phyloP scores from a whole-genome alignment of 2,888 invertebrate genomes.

The Melanotus villosus region DNA sequence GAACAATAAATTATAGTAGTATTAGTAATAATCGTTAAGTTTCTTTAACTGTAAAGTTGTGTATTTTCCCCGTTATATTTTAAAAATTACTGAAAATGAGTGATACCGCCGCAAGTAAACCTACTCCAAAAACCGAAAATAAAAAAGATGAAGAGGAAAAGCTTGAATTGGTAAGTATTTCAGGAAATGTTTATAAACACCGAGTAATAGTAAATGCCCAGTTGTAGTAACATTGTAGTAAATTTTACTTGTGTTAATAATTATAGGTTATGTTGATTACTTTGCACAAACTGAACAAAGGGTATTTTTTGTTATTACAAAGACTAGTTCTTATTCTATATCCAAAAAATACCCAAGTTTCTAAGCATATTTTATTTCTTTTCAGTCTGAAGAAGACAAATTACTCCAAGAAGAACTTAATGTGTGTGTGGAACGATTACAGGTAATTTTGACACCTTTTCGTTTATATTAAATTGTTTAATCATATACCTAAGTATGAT shows the following conservation, averaged over 20 bases:
- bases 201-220: too few relatives aligned
- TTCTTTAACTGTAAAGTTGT: too few relatives aligned
- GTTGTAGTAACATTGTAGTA: too few relatives aligned
- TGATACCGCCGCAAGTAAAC: not conserved
- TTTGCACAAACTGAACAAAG: too few relatives aligned
- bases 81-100: slow-evolving; percentile 16
- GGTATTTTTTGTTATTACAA: too few relatives aligned
- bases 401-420: slow-evolving; percentile 82
- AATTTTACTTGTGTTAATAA: too few relatives aligned
- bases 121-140: slow-evolving; percentile 59
- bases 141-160: slow-evolving; percentile 65
- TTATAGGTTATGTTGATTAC: too few relatives aligned
- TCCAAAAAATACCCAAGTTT: too few relatives aligned
- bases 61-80: too few relatives aligned
- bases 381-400: slow-evolving; percentile 79
- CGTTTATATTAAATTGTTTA: not conserved
- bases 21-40: too few relatives aligned
- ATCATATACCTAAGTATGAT: not conserved
- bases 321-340: too few relatives aligned
- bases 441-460: slow-evolving; percentile 3
- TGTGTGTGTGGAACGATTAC: slow-evolving; percentile 74
- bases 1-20: too few relatives aligned
- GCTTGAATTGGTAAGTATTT: slow-evolving; percentile 63
- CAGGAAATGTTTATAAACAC: not conserved
- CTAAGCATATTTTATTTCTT: slow-evolving; percentile 41